Percentiles rank a stretch among this genome's conserved stretches.
Conservation (phyloP, 2,797 vertebrate genomes). For the Gymnoscopelus braueri region DNA sequence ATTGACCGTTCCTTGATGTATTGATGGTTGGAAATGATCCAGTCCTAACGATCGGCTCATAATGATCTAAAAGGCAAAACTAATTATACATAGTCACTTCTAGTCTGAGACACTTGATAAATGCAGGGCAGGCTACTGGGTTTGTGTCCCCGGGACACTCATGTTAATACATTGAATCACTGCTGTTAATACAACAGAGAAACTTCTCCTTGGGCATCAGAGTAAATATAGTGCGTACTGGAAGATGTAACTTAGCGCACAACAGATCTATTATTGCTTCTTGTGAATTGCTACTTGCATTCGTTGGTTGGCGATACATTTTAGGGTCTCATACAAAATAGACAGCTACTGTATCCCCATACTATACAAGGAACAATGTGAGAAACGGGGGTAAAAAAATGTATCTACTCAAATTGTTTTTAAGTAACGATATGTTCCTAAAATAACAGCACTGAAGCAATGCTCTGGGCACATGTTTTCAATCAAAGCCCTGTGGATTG, state of each 20-base stretch:
- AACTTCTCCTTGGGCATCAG: neutral
- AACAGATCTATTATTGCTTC: no score
- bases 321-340: no score
- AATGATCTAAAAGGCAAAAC: constrained; percentile 51
- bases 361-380: constrained; percentile 4
- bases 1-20: constrained; percentile 51
- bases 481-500: constrained; percentile 32
- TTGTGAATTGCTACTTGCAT: no score
- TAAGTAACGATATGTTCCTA: constrained; percentile 26
- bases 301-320: no score
- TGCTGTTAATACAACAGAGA: neutral
- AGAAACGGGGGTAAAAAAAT: neutral
- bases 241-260: no score
- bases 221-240: no score
- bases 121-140: neutral
- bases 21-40: constrained; percentile 56
- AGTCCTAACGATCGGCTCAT: constrained; percentile 58
- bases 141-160: neutral
- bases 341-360: no score
- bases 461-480: constrained; percentile 20
- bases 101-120: neutral
- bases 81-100: constrained; percentile 29
- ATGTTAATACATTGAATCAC: neutral
- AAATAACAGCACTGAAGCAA: constrained; percentile 34
- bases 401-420: constrained; percentile 10